These are phyloP conservation scores for Phrynocephalus forsythii DNA, from an alignment of 2,797 vertebrate genomes.

Conservation along the genomic window DNA sequence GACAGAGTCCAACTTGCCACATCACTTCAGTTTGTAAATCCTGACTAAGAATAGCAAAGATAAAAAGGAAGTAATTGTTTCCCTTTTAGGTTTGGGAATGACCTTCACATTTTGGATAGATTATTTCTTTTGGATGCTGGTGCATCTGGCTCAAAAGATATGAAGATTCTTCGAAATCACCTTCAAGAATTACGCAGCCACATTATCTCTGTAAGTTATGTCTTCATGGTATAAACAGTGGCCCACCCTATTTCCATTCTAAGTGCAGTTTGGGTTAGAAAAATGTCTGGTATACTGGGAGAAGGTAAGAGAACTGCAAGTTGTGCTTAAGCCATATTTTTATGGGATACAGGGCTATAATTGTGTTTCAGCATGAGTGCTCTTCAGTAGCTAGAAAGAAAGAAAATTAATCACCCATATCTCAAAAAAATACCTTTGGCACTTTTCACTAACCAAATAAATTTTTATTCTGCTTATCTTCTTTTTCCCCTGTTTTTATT, in stretches of 20 bases:
- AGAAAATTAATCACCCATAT: neutral
- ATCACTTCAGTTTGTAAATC: neutral
- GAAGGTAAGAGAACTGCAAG: neutral
- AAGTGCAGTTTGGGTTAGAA: neutral
- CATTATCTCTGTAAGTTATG: slow-evolving; percentile 88
- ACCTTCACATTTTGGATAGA: slow-evolving; percentile 91
- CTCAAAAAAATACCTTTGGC: no score
- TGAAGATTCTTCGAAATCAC: slow-evolving; percentile 92
- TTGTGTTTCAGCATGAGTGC: neutral
- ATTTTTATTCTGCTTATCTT: no score
- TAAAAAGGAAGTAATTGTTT: slow-evolving; percentile 12
- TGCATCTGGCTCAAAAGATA: slow-evolving; percentile 93
- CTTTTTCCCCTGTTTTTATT: no score
- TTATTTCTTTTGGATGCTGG: slow-evolving; percentile 94
- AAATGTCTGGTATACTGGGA: neutral
- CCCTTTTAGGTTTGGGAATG: slow-evolving; percentile 90
- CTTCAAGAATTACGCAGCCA: slow-evolving; percentile 90
- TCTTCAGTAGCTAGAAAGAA: neutral
- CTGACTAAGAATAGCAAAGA: slow-evolving; percentile 14
- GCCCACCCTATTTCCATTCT: neutral
- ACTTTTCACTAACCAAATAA: no score
- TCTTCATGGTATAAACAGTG: neutral
- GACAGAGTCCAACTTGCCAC: neutral
- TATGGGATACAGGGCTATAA: neutral
- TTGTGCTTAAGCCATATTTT: neutral